These are phyloP conservation scores for Ifrita kowaldi DNA, from an alignment of 2,113 vertebrate genomes.

Conservation along the genomic window DNA sequence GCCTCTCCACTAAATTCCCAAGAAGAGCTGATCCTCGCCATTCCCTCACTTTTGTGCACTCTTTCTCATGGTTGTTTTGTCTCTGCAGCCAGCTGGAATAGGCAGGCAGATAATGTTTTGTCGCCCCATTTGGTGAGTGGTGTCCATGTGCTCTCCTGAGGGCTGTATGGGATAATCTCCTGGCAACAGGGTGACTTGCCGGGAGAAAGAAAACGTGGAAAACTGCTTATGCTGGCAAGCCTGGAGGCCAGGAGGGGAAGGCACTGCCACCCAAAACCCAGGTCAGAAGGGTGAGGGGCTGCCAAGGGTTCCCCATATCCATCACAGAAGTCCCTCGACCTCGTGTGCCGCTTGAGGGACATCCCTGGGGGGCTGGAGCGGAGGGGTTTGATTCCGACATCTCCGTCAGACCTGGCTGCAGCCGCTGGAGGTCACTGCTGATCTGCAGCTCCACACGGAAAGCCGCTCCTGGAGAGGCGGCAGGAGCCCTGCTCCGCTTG, in stretches of 20 bases:
- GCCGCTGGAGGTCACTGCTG: constrained; percentile 42
- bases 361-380: fast-evolving
- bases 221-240: neutral
- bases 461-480: neutral
- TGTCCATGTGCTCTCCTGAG: neutral
- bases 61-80: neutral
- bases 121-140: fast-evolving
- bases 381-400: fast-evolving
- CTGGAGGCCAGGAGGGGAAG: neutral
- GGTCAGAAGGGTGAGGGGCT: neutral
- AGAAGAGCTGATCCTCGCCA: fast-evolving
- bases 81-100: neutral
- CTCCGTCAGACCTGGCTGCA: neutral
- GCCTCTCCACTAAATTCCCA: fast-evolving
- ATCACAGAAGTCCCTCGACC: fast-evolving
- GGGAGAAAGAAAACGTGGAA: neutral
- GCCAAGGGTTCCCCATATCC: neutral
- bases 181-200: no score
- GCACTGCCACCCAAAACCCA: fast-evolving
- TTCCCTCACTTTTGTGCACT: neutral
- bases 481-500: neutral
- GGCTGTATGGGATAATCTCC: neutral
- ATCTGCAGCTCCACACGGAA: neutral
- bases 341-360: fast-evolving
- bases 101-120: neutral